Percentiles rank a stretch among this genome's conserved stretches.
Conservation (phyloP, 2,113 vertebrate species). For the Danionella cerebrum region DNA sequence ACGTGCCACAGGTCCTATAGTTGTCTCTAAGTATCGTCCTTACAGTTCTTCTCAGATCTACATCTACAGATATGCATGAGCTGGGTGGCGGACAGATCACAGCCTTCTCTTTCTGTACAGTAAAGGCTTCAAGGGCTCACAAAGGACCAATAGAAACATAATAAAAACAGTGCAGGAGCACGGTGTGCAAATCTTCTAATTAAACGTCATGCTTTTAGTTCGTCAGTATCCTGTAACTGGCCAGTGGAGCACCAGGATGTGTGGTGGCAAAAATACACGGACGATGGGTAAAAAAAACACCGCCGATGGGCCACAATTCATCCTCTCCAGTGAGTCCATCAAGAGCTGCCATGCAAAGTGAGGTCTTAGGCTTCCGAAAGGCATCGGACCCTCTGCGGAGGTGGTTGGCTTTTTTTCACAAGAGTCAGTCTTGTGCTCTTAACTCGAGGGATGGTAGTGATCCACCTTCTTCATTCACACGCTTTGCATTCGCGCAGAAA, state of each 20-base stretch:
- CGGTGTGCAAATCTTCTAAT: conserved; percentile 44
- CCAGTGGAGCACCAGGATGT: conserved; percentile 41
- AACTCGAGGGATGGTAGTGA: conserved; percentile 42
- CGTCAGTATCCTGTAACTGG: conserved; percentile 48
- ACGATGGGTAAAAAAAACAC: background rate
- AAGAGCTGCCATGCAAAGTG: conserved; percentile 40
- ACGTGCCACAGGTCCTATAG: conserved; percentile 49
- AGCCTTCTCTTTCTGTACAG: conserved; percentile 39
- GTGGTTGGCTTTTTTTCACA: too few species aligned
- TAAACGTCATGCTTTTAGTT: conserved; percentile 41
- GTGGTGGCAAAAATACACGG: conserved; percentile 24
- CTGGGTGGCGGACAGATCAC: background rate
- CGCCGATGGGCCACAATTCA: background rate
- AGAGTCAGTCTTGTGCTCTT: conserved; percentile 70
- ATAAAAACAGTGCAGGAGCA: conserved; percentile 20
- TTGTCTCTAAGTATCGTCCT: conserved; percentile 37
- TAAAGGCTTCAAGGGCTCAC: conserved; percentile 49
- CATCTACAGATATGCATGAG: conserved; percentile 21
- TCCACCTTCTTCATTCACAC: conserved; percentile 25
- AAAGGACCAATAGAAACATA: conserved; percentile 21
- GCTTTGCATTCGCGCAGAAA: conserved; percentile 32
- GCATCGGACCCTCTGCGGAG: conserved; percentile 49
- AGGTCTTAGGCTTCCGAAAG: conserved; percentile 24
- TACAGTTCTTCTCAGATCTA: conserved; percentile 23
- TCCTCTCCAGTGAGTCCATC: conserved; percentile 7